A percentile compares a stretch with the other conserved stretches of the same genome.
phyloP scores from a whole-genome alignment of 2,888 invertebrate genomes.

The Hirtodrosophila alboralis region DNA sequence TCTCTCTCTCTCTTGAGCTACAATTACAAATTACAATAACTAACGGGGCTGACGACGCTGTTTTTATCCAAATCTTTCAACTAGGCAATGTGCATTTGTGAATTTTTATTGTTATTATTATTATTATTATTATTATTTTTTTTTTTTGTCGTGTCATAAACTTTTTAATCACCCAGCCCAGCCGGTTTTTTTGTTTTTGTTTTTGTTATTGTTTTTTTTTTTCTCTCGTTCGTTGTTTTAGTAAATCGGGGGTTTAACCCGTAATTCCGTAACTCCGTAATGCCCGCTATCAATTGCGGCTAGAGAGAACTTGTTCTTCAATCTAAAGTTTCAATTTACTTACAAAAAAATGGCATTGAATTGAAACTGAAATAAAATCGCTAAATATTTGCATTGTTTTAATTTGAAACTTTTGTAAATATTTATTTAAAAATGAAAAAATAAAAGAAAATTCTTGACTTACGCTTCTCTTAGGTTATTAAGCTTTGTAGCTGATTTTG shows the following conservation, averaged over 20 bases:
- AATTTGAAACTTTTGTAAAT: too few species aligned
- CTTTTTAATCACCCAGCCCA: slow-evolving; percentile 40
- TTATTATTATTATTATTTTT: slow-evolving; percentile 6
- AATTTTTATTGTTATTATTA: slow-evolving; percentile 11
- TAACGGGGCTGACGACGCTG: background rate
- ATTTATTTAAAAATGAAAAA: too few species aligned
- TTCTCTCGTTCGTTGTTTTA: slow-evolving; percentile 14
- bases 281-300: slow-evolving; percentile 16
- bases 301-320: slow-evolving; percentile 38
- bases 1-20: background rate
- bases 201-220: slow-evolving; percentile 11
- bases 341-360: too few species aligned
- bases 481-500: too few species aligned
- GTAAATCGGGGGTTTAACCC: slow-evolving; percentile 35
- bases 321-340: background rate
- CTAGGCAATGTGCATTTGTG: slow-evolving; percentile 7
- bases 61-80: background rate
- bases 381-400: too few species aligned
- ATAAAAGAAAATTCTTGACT: too few species aligned
- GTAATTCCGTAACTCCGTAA: slow-evolving; percentile 38
- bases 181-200: slow-evolving; percentile 23
- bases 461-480: too few species aligned
- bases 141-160: slow-evolving; percentile 45
- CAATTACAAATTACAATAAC: slow-evolving; percentile 14
- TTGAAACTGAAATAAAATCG: too few species aligned